Conservation (phyloP, 2,888 invertebrate genomes). For the Thymelicus acteon region DNA sequence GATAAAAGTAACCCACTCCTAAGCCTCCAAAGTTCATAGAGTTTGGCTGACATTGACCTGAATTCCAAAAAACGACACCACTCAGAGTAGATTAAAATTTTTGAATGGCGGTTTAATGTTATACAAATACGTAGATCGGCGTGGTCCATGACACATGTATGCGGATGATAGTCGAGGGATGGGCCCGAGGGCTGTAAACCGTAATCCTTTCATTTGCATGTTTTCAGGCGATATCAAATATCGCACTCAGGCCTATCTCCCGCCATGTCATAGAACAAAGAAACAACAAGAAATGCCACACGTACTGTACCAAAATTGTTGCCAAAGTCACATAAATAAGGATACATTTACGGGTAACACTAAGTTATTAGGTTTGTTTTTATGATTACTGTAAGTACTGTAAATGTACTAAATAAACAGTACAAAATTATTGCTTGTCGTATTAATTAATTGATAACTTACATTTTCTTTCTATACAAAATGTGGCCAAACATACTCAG, state of each 20-base stretch:
- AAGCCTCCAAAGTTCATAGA: not conserved
- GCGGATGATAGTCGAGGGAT: slow-evolving; percentile 28
- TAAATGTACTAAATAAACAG: no score
- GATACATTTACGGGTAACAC: no score
- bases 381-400: no score
- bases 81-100: slow-evolving; percentile 12
- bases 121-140: slow-evolving; percentile 28
- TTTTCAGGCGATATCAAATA: slow-evolving; percentile 73
- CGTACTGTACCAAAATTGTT: no score
- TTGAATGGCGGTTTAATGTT: slow-evolving; percentile 17
- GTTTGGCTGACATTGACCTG: not conserved
- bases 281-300: not conserved
- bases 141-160: slow-evolving; percentile 18
- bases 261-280: not conserved
- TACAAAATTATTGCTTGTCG: no score
- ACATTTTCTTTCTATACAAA: no score
- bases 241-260: slow-evolving; percentile 47
- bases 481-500: no score
- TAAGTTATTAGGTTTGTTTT: no score
- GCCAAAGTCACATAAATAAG: no score
- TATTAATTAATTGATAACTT: no score
- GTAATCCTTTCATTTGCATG: slow-evolving; percentile 74
- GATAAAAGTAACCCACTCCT: not conserved
- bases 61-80: not conserved
- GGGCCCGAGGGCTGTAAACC: slow-evolving; percentile 22